phyloP scores from a whole-genome alignment of 2,888 invertebrate species.

The Apamea crenata region DNA sequence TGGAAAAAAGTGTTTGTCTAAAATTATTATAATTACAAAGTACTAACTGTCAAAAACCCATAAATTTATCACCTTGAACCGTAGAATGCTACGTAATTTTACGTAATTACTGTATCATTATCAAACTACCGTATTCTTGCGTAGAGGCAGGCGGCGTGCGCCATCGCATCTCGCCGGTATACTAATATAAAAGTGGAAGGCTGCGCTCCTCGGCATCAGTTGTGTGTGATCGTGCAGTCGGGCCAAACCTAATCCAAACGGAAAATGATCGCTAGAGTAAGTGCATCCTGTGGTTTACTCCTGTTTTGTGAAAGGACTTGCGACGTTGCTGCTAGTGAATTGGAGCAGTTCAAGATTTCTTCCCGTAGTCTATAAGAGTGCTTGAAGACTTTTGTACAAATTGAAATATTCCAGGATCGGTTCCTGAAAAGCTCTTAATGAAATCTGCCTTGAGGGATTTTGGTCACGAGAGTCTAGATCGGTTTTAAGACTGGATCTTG shows the following conservation, averaged over 20 bases:
- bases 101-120: slow-evolving; percentile 88
- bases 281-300: slow-evolving; percentile 76
- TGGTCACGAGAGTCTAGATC: background rate
- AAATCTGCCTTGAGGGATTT: slow-evolving; percentile 10
- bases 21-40: slow-evolving; percentile 65
- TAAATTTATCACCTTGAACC: slow-evolving; percentile 86
- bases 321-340: slow-evolving; percentile 42
- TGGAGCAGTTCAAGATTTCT: slow-evolving; percentile 29
- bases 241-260: slow-evolving; percentile 87
- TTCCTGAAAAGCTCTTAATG: slow-evolving; percentile 10
- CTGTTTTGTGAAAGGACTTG: slow-evolving; percentile 83
- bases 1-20: background rate
- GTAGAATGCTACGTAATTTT: slow-evolving; percentile 83
- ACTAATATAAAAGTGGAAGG: slow-evolving; percentile 88
- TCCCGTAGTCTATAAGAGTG: slow-evolving; percentile 10
- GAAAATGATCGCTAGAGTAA: slow-evolving; percentile 90
- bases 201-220: slow-evolving; percentile 84
- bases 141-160: slow-evolving; percentile 78
- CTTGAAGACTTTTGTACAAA: slow-evolving; percentile 3
- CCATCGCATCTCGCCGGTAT: slow-evolving; percentile 85
- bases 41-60: slow-evolving; percentile 68
- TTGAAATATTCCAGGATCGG: slow-evolving; percentile 9
- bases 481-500: background rate
- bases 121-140: slow-evolving; percentile 89
- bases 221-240: slow-evolving; percentile 88